Conservation (phyloP, 2,888 invertebrate genomes). For the Biston betularia region DNA sequence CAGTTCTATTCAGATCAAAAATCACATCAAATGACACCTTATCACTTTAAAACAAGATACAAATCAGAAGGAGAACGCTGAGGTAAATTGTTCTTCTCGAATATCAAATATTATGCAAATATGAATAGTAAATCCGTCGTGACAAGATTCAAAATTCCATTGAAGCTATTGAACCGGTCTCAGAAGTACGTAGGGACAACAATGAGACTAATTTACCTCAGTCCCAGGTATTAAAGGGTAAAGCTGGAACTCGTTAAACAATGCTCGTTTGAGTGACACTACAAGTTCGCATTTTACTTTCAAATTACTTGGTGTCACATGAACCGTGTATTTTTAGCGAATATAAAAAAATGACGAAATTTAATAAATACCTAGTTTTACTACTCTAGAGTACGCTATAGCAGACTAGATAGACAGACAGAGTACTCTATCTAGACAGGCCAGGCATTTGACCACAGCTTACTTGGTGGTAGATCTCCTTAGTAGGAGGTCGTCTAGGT, state of each 20-base stretch:
- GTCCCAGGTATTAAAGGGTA: slow-evolving; percentile 23
- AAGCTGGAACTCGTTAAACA: slow-evolving; percentile 28
- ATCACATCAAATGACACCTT: background rate
- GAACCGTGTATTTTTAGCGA: no score
- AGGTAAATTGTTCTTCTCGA: background rate
- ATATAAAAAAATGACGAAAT: no score
- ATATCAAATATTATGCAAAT: background rate
- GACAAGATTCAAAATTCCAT: slow-evolving; percentile 15
- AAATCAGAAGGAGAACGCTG: background rate
- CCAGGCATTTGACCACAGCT: no score
- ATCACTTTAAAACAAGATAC: background rate
- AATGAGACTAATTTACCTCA: slow-evolving; percentile 26
- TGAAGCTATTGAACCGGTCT: slow-evolving; percentile 4
- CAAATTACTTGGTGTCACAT: slow-evolving; percentile 8
- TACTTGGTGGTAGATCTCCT: no score
- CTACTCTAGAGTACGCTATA: no score
- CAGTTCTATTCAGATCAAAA: slow-evolving; percentile 22
- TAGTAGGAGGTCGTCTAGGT: no score
- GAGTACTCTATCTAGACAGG: no score
- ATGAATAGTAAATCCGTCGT: background rate
- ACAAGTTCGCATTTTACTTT: slow-evolving; percentile 23
- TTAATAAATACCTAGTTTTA: no score
- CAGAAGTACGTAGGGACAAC: slow-evolving; percentile 26
- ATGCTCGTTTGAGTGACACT: slow-evolving; percentile 39
- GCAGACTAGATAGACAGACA: no score